Percentiles rank a stretch among this genome's conserved stretches.
Evolutionary conservation across 2,113 vertebrate genomes (phyloP).

Genomic region (Verasper variegatus): DNA sequence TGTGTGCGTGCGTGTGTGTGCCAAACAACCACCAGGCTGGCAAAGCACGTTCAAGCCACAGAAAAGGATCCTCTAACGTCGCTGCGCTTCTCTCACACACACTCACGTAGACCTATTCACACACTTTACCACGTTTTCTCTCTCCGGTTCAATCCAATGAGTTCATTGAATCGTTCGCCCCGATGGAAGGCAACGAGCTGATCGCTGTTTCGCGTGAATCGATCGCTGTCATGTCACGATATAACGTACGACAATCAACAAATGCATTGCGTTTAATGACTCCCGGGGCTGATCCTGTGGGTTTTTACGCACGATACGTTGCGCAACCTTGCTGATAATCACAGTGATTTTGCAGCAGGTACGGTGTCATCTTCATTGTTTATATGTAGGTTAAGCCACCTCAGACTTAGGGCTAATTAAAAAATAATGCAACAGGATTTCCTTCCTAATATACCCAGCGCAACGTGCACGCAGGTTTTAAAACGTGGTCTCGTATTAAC

Average conservation of each 20-base stretch:
- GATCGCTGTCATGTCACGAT: background rate
- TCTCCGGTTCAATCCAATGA: background rate
- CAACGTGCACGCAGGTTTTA: background rate
- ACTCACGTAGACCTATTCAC: no score
- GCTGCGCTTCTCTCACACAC: background rate
- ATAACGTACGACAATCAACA: background rate
- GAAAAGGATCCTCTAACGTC: conserved; percentile 13
- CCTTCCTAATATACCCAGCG: background rate
- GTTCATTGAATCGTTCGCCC: conserved; percentile 1
- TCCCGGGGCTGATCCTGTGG: background rate
- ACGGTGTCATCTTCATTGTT: conserved; percentile 47
- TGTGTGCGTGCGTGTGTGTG: background rate
- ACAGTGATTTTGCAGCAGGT: conserved; percentile 1
- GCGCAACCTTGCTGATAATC: conserved; percentile 14
- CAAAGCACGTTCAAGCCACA: conserved; percentile 54
- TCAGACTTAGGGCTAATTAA: conserved; percentile 36
- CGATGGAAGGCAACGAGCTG: background rate
- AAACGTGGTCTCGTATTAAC: background rate
- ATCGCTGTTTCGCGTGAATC: conserved; percentile 1
- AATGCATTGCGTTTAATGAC: conserved; percentile 6
- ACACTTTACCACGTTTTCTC: background rate
- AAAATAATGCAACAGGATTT: conserved; percentile 25
- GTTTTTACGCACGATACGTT: conserved; percentile 39
- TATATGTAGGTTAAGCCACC: conserved; percentile 56
- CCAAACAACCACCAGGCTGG: conserved; percentile 65